These are phyloP conservation scores for Drosophila rhopaloa DNA, from an alignment of 1,140 invertebrate genomes.

Conservation along the genomic window DNA sequence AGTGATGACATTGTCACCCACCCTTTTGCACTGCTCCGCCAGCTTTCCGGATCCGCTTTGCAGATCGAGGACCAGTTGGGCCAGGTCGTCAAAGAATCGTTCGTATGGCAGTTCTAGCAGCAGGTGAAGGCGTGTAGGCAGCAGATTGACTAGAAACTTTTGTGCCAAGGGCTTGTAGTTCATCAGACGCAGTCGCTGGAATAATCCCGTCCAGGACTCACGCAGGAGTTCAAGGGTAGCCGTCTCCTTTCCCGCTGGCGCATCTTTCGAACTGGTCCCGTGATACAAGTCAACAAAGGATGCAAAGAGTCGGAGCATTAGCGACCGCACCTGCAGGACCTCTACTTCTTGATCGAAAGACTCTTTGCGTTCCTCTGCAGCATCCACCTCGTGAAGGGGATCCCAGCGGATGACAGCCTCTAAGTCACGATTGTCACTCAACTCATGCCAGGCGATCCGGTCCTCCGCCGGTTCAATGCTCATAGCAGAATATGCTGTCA, in stretches of 20 bases:
- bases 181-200: conserved; percentile 70
- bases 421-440: conserved; percentile 87
- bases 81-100: conserved; percentile 73
- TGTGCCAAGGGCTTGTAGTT: conserved; percentile 79
- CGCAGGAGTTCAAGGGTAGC: conserved; percentile 69
- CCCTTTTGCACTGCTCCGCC: conserved; percentile 57
- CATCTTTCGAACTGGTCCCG: conserved; percentile 31
- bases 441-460: conserved; percentile 85
- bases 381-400: conserved; percentile 82
- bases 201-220: conserved; percentile 72
- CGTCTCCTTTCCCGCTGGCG: conserved; percentile 21
- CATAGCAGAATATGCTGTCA: conserved; percentile 76
- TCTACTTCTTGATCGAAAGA: conserved; percentile 83
- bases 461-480: conserved; percentile 85
- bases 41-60: conserved; percentile 52
- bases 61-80: conserved; percentile 69
- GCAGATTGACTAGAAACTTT: conserved; percentile 83
- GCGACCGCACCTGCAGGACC: conserved; percentile 71
- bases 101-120: conserved; percentile 79
- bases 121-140: conserved; percentile 77
- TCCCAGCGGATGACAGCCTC: conserved; percentile 87
- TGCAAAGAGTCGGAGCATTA: conserved; percentile 71
- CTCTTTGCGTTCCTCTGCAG: conserved; percentile 63
- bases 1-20: conserved; percentile 64
- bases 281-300: conserved; percentile 79